These are phyloP conservation scores for Thamnophis sirtalis DNA, from an alignment of 2,113 vertebrate genomes.

Conservation along the genomic window DNA sequence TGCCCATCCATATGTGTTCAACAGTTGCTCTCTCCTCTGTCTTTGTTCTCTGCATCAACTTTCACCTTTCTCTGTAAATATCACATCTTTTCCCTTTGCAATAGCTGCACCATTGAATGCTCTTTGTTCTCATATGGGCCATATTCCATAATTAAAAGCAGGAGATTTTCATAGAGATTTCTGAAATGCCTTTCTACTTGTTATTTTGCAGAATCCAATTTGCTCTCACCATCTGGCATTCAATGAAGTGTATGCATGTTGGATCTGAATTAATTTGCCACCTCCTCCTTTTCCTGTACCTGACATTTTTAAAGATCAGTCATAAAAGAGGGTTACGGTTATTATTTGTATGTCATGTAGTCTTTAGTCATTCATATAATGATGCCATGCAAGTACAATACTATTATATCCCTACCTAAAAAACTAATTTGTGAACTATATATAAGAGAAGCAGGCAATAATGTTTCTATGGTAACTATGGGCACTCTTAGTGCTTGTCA, in stretches of 20 bases:
- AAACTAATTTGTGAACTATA: not conserved
- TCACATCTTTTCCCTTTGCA: not conserved
- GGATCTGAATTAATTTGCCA: not conserved
- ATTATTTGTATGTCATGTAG: not conserved
- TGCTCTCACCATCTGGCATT: conserved; percentile 14
- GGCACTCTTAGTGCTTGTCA: not conserved
- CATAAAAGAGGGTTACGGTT: not conserved
- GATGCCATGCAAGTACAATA: not conserved
- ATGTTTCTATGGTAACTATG: not conserved
- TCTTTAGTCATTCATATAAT: not conserved
- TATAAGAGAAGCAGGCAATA: not conserved
- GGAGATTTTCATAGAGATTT: not conserved
- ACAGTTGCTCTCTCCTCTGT: not conserved
- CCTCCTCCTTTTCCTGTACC: not conserved
- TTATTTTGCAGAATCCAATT: conserved; percentile 11
- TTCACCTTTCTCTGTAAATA: not conserved
- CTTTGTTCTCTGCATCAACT: not conserved
- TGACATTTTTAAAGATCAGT: not conserved
- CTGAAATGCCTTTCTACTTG: not conserved
- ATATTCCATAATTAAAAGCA: not conserved
- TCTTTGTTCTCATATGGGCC: not conserved
- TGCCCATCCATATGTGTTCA: not conserved
- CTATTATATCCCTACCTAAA: not conserved
- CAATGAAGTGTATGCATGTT: conserved; percentile 7
- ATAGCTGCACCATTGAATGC: not conserved